These are phyloP conservation scores for Falco punctatus DNA, from an alignment of 2,113 vertebrate genomes.

Conservation along the genomic window DNA sequence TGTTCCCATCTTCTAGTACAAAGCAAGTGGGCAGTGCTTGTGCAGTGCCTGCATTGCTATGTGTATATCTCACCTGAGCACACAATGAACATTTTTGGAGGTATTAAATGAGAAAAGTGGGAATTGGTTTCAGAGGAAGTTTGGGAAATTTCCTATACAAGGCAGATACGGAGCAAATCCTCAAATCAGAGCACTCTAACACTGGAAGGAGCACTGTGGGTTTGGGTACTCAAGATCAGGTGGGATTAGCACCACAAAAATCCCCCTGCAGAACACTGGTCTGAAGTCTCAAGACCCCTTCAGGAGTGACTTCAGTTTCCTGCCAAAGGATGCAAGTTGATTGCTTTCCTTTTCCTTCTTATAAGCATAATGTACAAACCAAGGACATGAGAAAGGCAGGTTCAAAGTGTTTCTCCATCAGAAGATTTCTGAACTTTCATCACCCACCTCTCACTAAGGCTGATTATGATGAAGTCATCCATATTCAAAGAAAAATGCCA, in stretches of 20 bases:
- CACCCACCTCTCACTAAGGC: constrained; percentile 1
- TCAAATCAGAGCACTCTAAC: background rate
- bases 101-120: background rate
- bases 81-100: background rate
- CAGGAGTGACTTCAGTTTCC: background rate
- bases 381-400: background rate
- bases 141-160: background rate
- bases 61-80: background rate
- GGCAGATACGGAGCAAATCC: background rate
- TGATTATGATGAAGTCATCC: constrained; percentile 27
- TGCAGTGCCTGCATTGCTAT: background rate
- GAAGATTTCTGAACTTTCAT: constrained; percentile 39
- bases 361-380: background rate
- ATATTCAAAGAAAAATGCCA: constrained; percentile 48
- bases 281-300: background rate
- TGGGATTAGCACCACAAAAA: background rate
- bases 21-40: background rate
- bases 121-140: constrained; percentile 14
- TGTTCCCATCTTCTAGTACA: background rate
- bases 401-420: background rate
- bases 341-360: background rate
- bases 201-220: background rate
- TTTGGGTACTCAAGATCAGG: background rate
- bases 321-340: background rate
- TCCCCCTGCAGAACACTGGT: background rate